These are phyloP conservation scores for Aleadryas rufinucha DNA, from an alignment of 2,113 vertebrate species.

Conservation along the genomic window DNA sequence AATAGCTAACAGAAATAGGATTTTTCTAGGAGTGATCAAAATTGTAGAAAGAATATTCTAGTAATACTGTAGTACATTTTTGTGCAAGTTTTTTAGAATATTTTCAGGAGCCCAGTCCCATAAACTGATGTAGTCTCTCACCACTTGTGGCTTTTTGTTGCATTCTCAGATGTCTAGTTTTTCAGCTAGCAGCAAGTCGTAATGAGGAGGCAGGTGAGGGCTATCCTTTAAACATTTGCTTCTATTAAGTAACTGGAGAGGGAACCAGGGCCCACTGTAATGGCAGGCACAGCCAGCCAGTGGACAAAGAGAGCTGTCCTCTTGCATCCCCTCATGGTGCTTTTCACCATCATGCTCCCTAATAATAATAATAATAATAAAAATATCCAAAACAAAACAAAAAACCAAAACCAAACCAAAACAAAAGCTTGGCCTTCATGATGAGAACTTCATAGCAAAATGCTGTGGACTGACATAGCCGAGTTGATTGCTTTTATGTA, in stretches of 20 bases:
- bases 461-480: not conserved
- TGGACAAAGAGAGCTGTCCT: not conserved
- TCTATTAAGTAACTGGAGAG: not conserved
- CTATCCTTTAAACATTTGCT: not conserved
- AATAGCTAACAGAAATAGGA: not conserved
- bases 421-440: not conserved
- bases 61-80: not conserved
- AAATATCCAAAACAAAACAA: not conserved
- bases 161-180: not conserved
- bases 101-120: not conserved
- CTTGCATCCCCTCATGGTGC: not conserved
- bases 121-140: not conserved
- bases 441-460: not conserved
- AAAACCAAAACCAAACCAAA: no score
- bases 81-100: not conserved
- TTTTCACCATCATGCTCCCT: not conserved
- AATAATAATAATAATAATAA: not conserved
- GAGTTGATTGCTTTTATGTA: not conserved
- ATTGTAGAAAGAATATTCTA: not conserved
- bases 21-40: not conserved
- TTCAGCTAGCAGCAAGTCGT: not conserved
- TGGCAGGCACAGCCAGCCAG: not conserved
- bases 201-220: not conserved
- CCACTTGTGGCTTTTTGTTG: not conserved
- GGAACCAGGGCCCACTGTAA: not conserved